Conservation (phyloP, 2,113 vertebrate genomes). For the Indri indri region DNA sequence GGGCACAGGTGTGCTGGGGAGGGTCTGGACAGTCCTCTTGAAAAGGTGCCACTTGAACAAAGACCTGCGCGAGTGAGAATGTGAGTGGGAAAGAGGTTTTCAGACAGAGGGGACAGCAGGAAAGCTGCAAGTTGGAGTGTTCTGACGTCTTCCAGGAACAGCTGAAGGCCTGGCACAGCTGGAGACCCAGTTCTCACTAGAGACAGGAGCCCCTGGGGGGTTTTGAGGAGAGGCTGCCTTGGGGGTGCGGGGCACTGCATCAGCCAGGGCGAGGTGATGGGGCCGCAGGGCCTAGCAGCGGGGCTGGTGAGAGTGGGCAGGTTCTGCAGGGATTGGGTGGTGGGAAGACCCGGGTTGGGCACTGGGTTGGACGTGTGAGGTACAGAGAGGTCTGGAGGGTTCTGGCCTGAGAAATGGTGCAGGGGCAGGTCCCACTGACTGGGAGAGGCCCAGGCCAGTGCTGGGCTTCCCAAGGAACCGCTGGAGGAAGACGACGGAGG, state of each 20-base stretch:
- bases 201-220: neutral
- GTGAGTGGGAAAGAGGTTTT: neutral
- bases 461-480: neutral
- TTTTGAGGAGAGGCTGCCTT: neutral
- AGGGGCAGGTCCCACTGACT: too few species aligned
- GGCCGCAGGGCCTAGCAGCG: neutral
- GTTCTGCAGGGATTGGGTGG: neutral
- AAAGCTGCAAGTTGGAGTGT: neutral
- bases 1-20: neutral
- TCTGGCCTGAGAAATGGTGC: neutral
- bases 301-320: neutral
- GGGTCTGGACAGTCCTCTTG: neutral
- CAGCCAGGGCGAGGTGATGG: neutral
- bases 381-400: neutral
- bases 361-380: neutral
- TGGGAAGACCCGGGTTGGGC: neutral
- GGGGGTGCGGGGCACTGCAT: neutral
- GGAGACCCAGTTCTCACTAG: neutral
- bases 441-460: accelerated
- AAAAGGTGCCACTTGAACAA: neutral
- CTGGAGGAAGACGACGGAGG: neutral
- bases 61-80: neutral
- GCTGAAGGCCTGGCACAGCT: neutral
- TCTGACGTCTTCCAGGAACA: neutral
- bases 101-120: accelerated